A percentile compares a stretch with the other conserved stretches of the same genome.
These are phyloP conservation scores for Periphyllus acericola DNA, from an alignment of 2,888 invertebrate species.

Conservation along the genomic window DNA sequence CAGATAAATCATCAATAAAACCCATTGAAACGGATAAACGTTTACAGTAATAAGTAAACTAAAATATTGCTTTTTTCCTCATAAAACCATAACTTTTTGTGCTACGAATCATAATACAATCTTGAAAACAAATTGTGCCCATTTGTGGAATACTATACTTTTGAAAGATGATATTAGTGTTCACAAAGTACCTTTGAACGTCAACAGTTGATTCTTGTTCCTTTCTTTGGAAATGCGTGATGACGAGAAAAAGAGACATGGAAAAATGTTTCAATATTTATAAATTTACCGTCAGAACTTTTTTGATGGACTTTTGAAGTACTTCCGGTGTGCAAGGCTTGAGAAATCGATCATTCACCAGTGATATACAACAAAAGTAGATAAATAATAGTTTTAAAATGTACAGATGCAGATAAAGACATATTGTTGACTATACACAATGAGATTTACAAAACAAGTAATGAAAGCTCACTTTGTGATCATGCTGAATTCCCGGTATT, in stretches of 20 bases:
- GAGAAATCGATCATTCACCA: not conserved
- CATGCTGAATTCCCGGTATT: too few species aligned
- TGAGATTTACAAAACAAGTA: too few species aligned
- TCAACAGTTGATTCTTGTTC: not conserved
- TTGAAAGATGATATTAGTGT: constrained; percentile 15
- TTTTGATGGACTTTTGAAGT: not conserved
- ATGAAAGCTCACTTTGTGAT: too few species aligned
- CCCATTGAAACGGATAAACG: constrained; percentile 11
- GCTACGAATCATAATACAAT: constrained; percentile 4
- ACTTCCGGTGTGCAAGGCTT: not conserved
- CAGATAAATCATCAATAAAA: not conserved
- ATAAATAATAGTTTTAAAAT: not conserved
- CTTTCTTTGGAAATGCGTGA: not conserved
- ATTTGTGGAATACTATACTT: constrained; percentile 8
- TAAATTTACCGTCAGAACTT: not conserved
- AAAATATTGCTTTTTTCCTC: not conserved
- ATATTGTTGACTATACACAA: not conserved
- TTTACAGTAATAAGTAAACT: not conserved
- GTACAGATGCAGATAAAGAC: not conserved
- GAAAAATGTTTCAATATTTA: constrained; percentile 1
- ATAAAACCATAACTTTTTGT: constrained; percentile 1
- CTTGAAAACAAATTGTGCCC: constrained; percentile 4
- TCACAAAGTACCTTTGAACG: not conserved
- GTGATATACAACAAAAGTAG: not conserved
- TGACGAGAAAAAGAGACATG: not conserved